A percentile compares a stretch with the other conserved stretches of the same genome.
phyloP scores from a whole-genome alignment of 1,140 invertebrate species.

The Drosophila seguyi region DNA sequence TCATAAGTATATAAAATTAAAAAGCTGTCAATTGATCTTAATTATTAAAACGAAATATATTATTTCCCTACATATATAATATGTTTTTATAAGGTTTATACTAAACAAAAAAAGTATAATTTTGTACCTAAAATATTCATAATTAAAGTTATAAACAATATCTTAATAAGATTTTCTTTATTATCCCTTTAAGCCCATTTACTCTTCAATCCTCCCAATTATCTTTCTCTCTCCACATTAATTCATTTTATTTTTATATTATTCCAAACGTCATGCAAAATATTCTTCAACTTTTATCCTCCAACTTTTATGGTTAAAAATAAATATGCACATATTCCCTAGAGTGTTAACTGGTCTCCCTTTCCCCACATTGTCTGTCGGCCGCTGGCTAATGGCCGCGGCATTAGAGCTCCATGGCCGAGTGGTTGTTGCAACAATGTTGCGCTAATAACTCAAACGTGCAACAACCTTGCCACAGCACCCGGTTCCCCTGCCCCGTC shows the following conservation, averaged over 20 bases:
- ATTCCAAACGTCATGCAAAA: too few species aligned
- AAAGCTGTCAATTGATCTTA: too few species aligned
- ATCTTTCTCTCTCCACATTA: not conserved
- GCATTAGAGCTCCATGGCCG: constrained; percentile 51
- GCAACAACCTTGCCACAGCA: constrained; percentile 73
- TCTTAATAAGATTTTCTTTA: not conserved
- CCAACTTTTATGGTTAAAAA: not conserved
- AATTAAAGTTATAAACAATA: not conserved
- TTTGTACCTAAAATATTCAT: not conserved
- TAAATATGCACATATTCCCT: constrained; percentile 8
- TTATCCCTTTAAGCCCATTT: not conserved
- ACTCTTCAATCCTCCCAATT: too few species aligned
- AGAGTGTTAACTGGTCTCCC: not conserved
- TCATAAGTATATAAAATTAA: not conserved
- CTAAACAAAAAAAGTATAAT: not conserved
- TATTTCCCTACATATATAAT: too few species aligned
- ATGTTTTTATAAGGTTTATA: not conserved
- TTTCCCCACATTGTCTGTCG: constrained; percentile 14
- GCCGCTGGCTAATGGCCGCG: constrained; percentile 51
- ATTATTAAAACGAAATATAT: too few species aligned
- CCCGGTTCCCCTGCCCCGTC: not conserved
- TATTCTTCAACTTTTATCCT: not conserved
- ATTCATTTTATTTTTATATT: not conserved
- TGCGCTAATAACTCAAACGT: constrained; percentile 74
- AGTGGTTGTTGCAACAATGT: constrained; percentile 71